Evolutionary conservation across 2,888 invertebrate species (phyloP).

Genomic region (Pardosa pseudoannulata): DNA sequence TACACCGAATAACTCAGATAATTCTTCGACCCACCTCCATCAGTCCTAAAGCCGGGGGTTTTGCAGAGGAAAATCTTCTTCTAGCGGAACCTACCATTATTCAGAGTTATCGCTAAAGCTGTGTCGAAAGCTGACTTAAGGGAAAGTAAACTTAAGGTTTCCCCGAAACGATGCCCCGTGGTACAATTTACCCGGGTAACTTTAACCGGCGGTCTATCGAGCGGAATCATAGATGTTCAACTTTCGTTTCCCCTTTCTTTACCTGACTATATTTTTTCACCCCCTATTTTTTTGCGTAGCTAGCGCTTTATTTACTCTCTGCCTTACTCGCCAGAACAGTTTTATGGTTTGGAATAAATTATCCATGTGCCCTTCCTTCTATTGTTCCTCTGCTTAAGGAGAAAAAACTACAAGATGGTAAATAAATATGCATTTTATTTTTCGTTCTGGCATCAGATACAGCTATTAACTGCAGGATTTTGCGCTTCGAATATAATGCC

Average conservation of each 20-base stretch:
- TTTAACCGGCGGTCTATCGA: conserved; percentile 48
- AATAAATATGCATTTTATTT: no score
- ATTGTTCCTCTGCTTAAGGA: background rate
- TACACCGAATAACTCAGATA: background rate
- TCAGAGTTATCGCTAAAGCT: conserved; percentile 55
- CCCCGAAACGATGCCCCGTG: conserved; percentile 46
- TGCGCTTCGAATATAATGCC: no score
- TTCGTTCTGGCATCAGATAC: no score
- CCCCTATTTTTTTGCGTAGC: conserved; percentile 16
- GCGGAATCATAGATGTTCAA: conserved; percentile 58
- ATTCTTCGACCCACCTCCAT: background rate
- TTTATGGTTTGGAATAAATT: conserved; percentile 69
- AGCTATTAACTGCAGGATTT: no score
- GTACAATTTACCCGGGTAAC: conserved; percentile 53
- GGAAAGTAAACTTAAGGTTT: conserved; percentile 45
- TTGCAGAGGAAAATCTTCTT: background rate
- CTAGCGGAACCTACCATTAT: background rate
- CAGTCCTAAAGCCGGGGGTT: background rate
- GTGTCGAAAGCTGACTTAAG: conserved; percentile 48
- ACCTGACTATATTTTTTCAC: conserved; percentile 41
- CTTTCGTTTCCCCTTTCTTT: conserved; percentile 35
- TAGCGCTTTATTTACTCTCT: conserved; percentile 30
- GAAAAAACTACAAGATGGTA: no score
- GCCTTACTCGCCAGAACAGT: background rate
- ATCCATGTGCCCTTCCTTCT: background rate